Conservation (phyloP, 2,888 invertebrate genomes). For the Sialis lutaria region DNA sequence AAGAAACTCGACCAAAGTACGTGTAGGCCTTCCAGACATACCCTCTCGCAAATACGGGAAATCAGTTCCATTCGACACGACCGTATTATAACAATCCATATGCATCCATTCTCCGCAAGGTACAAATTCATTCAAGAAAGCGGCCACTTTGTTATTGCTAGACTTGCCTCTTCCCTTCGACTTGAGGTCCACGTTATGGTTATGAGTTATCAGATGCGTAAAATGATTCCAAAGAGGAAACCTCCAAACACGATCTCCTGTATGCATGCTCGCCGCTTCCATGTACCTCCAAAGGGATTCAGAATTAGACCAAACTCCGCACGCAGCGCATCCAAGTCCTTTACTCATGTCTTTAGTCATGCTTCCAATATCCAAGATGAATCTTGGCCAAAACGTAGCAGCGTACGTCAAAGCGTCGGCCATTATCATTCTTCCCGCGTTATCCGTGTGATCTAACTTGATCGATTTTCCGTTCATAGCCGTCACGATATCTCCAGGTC, state of each 20-base stretch:
- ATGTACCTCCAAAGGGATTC: constrained; percentile 31
- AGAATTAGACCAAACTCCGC: constrained; percentile 45
- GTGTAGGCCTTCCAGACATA: constrained; percentile 45
- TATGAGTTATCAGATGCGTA: constrained; percentile 30
- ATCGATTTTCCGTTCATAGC: constrained; percentile 57
- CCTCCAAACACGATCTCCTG: constrained; percentile 55
- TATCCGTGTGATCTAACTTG: constrained; percentile 55
- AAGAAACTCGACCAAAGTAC: constrained; percentile 42
- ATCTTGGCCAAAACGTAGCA: constrained; percentile 35
- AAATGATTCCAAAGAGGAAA: constrained; percentile 50
- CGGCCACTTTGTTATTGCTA: constrained; percentile 58
- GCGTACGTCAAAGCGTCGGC: constrained; percentile 55
- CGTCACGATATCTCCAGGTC: constrained; percentile 52
- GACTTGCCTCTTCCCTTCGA: constrained; percentile 41
- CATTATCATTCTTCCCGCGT: constrained; percentile 51
- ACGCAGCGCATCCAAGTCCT: constrained; percentile 33
- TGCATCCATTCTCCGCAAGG: constrained; percentile 47
- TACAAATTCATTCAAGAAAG: constrained; percentile 54
- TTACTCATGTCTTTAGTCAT: constrained; percentile 42
- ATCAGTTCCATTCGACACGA: constrained; percentile 38
- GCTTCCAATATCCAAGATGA: constrained; percentile 48
- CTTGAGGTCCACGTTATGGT: constrained; percentile 41
- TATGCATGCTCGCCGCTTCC: constrained; percentile 32
- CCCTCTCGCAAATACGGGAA: constrained; percentile 40
- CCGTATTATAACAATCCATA: constrained; percentile 57